phyloP scores from a whole-genome alignment of 2,113 vertebrate species.

The Myrmecophaga tridactyla region DNA sequence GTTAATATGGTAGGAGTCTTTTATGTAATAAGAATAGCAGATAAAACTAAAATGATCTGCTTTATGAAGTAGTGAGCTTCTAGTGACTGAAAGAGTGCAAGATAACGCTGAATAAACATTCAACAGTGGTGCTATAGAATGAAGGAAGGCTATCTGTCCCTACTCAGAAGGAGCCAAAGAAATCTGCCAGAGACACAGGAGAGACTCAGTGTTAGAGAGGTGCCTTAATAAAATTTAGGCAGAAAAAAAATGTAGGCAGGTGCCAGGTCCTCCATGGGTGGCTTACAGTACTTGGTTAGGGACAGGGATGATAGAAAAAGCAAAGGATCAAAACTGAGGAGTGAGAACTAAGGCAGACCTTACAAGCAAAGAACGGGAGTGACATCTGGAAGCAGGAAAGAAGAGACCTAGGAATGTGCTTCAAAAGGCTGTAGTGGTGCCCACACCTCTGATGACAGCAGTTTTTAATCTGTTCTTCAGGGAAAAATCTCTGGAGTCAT shows the following conservation, averaged over 20 bases:
- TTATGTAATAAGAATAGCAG: neutral
- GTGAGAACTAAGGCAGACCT: neutral
- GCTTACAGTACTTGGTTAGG: neutral
- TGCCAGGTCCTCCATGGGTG: neutral
- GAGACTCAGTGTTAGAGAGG: neutral
- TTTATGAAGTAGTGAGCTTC: neutral
- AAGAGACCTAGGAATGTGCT: neutral
- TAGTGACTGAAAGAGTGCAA: neutral
- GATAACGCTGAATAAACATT: neutral
- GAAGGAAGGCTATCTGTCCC: neutral
- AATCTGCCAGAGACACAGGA: neutral
- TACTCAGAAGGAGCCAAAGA: neutral
- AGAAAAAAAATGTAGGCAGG: neutral
- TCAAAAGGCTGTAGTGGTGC: too few relatives aligned
- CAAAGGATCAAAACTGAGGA: neutral
- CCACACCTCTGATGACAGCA: neutral
- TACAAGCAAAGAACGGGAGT: neutral
- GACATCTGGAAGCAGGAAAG: neutral
- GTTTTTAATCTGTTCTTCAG: neutral
- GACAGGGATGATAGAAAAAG: neutral
- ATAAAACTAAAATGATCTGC: neutral
- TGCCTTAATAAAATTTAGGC: neutral
- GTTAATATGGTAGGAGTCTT: neutral
- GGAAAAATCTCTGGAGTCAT: neutral
- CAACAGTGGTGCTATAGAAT: neutral